Evolutionary conservation across 2,113 vertebrate species (phyloP).

Genomic region (Antechinus flavipes): DNA sequence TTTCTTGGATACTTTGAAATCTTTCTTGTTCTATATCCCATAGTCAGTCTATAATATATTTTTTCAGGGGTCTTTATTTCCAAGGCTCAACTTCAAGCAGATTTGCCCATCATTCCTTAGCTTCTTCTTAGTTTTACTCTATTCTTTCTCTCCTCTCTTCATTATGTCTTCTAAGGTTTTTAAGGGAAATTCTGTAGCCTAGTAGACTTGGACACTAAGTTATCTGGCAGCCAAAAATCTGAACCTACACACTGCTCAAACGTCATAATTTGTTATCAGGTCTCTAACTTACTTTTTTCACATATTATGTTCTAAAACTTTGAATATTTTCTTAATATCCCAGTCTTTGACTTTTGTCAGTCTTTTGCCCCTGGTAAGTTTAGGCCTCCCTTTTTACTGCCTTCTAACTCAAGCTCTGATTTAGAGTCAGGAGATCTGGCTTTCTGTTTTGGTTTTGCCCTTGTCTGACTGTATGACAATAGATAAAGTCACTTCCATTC

Average conservation of each 20-base stretch:
- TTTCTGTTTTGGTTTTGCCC: neutral
- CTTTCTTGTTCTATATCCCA: neutral
- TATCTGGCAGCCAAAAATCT: neutral
- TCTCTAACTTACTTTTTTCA: neutral
- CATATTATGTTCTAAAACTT: neutral
- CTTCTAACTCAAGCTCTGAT: neutral
- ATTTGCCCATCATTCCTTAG: neutral
- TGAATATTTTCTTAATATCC: neutral
- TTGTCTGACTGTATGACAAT: neutral
- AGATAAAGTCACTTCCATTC: neutral
- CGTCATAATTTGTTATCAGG: neutral
- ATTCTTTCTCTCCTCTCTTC: neutral
- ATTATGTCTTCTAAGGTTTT: neutral
- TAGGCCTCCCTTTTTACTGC: neutral
- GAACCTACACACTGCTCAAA: neutral
- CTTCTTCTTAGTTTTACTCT: neutral
- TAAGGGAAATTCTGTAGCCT: neutral
- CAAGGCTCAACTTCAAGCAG: neutral
- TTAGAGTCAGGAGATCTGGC: neutral
- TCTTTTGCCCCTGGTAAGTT: neutral
- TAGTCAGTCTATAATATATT: neutral
- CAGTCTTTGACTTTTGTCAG: neutral
- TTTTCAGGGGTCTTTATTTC: neutral
- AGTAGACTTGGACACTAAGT: neutral
- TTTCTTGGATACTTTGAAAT: neutral